phyloP scores from a whole-genome alignment of 1,140 invertebrate genomes.

The Pararge aegeria region DNA sequence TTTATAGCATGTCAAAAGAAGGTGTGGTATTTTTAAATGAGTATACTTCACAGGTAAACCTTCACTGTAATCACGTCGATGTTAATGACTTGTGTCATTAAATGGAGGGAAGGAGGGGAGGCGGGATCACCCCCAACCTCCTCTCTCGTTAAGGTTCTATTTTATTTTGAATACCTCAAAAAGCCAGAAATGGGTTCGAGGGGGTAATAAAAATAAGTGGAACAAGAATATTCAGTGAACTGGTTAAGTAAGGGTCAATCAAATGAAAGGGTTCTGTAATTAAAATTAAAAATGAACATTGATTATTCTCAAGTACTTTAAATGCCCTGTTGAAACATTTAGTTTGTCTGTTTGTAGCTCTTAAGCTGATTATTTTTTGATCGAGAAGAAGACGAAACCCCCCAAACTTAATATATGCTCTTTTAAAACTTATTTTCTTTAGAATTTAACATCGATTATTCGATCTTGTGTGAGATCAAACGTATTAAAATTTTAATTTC shows the following conservation, averaged over 20 bases:
- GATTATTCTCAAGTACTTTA: no score
- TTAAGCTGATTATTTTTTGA: no score
- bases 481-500: no score
- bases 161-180: conserved; percentile 45
- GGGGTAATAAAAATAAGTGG: conserved; percentile 17
- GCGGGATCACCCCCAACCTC: conserved; percentile 43
- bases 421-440: no score
- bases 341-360: no score
- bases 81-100: conserved; percentile 50
- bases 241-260: not conserved
- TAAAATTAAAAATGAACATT: no score
- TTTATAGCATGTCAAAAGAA: not conserved
- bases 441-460: no score
- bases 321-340: no score
- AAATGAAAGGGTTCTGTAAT: not conserved
- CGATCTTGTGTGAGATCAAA: no score
- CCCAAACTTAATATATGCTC: no score
- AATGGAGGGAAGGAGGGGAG: conserved; percentile 39
- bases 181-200: conserved; percentile 28
- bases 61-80: conserved; percentile 10
- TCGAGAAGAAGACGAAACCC: no score
- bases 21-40: not conserved
- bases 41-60: conserved; percentile 1
- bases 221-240: conserved; percentile 8
- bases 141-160: conserved; percentile 44